phyloP scores from a whole-genome alignment of 2,113 vertebrate genomes.

The Rhea americana region DNA sequence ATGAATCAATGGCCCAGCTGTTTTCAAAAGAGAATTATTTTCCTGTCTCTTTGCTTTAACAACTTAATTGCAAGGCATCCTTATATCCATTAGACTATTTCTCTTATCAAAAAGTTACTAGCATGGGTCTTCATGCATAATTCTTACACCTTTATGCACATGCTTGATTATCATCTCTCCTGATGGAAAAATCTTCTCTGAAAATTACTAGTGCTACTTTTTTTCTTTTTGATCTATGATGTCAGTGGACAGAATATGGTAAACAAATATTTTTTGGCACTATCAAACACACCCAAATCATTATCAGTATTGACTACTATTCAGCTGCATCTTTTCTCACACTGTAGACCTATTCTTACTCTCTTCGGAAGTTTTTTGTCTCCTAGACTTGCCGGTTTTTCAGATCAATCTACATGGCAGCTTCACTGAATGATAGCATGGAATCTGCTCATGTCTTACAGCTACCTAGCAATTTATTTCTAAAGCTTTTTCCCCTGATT shows the following conservation, averaged over 20 bases:
- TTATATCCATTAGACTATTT: not conserved
- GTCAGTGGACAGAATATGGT: not conserved
- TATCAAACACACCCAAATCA: not conserved
- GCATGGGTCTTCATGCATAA: not conserved
- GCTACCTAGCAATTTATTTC: not conserved
- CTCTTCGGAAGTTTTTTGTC: not conserved
- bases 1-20: constrained; percentile 1
- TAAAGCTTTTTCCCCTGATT: not conserved
- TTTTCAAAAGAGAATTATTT: not conserved
- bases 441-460: not conserved
- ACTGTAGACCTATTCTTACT: not conserved
- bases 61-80: not conserved
- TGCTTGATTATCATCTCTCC: not conserved
- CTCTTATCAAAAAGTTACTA: not conserved
- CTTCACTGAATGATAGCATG: not conserved
- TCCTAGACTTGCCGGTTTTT: not conserved
- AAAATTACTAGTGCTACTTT: not conserved
- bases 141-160: not conserved
- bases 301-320: not conserved
- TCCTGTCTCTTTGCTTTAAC: not conserved
- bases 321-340: not conserved
- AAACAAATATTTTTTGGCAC: not conserved
- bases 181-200: not conserved
- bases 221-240: not conserved
- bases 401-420: not conserved